phyloP scores from a whole-genome alignment of 2,888 invertebrate species.

The Macaria liturata region DNA sequence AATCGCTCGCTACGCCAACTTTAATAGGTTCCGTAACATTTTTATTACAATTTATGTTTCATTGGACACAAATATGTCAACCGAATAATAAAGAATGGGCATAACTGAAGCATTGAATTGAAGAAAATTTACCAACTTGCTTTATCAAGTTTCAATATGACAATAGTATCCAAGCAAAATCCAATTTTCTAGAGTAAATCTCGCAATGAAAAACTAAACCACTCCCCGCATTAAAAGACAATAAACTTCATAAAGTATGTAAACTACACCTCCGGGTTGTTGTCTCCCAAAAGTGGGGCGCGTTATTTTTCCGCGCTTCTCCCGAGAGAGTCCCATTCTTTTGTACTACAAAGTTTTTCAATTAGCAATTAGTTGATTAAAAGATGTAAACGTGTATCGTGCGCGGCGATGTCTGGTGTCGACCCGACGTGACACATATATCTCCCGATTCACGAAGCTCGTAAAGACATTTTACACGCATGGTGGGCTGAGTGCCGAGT shows the following conservation, averaged over 20 bases:
- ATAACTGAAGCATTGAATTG: no score
- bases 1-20: no score
- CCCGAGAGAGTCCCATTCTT: constrained; percentile 49
- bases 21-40: no score
- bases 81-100: no score
- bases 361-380: constrained; percentile 75
- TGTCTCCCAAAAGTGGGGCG: constrained; percentile 57
- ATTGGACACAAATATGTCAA: no score
- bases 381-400: constrained; percentile 38
- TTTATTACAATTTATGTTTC: no score
- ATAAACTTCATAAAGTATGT: constrained; percentile 8
- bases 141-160: no score
- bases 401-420: constrained; percentile 24
- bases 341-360: constrained; percentile 64
- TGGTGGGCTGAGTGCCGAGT: constrained; percentile 70
- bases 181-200: no score
- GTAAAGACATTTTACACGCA: constrained; percentile 77
- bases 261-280: constrained; percentile 39
- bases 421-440: constrained; percentile 49
- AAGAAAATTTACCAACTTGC: no score
- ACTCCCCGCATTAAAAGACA: no score
- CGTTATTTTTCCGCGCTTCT: constrained; percentile 53
- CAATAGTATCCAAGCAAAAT: no score
- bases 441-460: constrained; percentile 62
- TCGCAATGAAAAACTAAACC: no score